Evolutionary conservation across 2,888 invertebrate species (phyloP), one percentile per base, ranked within the genome.

Genomic region (Epicampocera succincta): DNA sequence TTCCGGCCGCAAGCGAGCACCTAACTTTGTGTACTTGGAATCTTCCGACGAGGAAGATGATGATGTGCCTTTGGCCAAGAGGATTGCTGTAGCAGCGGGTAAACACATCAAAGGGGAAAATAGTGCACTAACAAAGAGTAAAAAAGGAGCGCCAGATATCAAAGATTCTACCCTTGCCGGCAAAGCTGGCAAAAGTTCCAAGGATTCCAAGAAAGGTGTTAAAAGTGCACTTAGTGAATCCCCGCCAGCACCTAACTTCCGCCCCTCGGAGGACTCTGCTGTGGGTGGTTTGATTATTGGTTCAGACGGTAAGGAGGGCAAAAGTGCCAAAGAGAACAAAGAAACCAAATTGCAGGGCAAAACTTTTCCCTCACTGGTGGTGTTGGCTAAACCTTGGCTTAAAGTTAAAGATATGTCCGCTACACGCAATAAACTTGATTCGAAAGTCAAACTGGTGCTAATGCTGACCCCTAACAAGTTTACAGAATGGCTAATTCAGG

Each of bases 401-500:
- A 93, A 94, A 72, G 93, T 94, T 0, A 95, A 95, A 88, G 95
- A 95, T 83, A 90, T 92, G 48, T 91, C 92, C 0, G 90, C 92
- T 0, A 94, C 95, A 86, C 92, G 95, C 13, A 91, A 93, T 0
- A 91, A 93, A 21, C 90, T 95, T 3, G 97, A 97, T 91, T 93
- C 94, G 46, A 95, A 95, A 90, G 96, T 97, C 1, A 97, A 97
- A 90, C 92, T 94, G 1, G 95, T 96, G 4, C 91, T 97, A 13
- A 95, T 96, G 93, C 94, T 95, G 87, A 94, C 94, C 0, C 94
- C 96, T 0, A 95, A 96, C 84, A 96, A 96, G 90, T 96, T 97
- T 88, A 96, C 96, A 0, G 97, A 97, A 91, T 97, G 97, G 96
- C 92, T 97, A 65, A 95, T 97, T 77, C 96, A 97, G 87, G 95